Evolutionary conservation across 2,888 invertebrate genomes (phyloP).

Genomic region (Scaptomyza polygonia): DNA sequence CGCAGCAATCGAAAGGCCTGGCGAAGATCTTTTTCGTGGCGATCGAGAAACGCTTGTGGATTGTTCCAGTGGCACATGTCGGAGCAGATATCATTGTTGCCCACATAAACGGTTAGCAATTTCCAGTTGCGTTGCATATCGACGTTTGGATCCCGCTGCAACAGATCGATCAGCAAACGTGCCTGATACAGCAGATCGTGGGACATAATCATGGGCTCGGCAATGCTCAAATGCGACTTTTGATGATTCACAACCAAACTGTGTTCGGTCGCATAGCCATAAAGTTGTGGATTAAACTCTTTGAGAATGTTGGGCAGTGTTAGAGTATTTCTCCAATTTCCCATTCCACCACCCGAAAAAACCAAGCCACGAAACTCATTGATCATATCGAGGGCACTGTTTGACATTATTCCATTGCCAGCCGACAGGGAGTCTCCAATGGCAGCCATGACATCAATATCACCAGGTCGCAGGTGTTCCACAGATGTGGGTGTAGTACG

Average conservation of each 20-base stretch:
- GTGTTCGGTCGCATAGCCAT: slow-evolving; percentile 85
- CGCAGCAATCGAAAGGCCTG: slow-evolving; percentile 85
- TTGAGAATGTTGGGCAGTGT: slow-evolving; percentile 87
- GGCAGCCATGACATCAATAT: slow-evolving; percentile 87
- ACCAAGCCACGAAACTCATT: slow-evolving; percentile 85
- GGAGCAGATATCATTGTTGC: slow-evolving; percentile 87
- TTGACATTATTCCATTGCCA: slow-evolving; percentile 86
- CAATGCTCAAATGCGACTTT: slow-evolving; percentile 73
- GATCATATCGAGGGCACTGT: slow-evolving; percentile 83
- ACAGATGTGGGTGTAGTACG: slow-evolving; percentile 85
- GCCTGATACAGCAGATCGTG: slow-evolving; percentile 76
- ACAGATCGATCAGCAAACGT: slow-evolving; percentile 68
- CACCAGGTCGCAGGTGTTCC: slow-evolving; percentile 86
- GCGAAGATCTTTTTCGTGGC: slow-evolving; percentile 85
- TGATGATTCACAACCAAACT: slow-evolving; percentile 67
- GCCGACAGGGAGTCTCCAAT: slow-evolving; percentile 87
- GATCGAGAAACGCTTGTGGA: slow-evolving; percentile 80
- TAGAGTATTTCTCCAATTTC: slow-evolving; percentile 85
- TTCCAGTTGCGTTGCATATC: slow-evolving; percentile 87
- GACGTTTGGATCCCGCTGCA: slow-evolving; percentile 82
- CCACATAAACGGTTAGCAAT: slow-evolving; percentile 86
- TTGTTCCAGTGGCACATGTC: slow-evolving; percentile 85
- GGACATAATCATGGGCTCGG: slow-evolving; percentile 82
- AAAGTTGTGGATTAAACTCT: slow-evolving; percentile 87
- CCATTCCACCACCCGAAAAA: slow-evolving; percentile 85